Conservation (phyloP, 2,797 vertebrate genomes). For the Spatula clypeata region DNA sequence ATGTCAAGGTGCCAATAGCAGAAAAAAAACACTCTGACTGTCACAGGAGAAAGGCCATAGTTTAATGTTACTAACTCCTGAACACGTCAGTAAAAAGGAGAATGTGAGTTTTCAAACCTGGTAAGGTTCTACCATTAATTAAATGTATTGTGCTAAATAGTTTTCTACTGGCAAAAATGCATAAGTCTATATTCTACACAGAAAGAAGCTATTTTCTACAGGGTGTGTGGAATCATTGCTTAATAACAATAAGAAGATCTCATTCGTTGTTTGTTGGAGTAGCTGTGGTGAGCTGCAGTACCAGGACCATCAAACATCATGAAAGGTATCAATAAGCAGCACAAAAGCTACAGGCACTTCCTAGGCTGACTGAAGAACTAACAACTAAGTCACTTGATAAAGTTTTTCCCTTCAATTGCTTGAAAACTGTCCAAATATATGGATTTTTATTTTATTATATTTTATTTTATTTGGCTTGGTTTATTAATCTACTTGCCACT, state of each 20-base stretch:
- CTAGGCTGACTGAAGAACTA: background rate
- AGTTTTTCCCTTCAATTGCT: background rate
- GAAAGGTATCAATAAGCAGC: background rate
- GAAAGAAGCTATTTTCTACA: conserved; percentile 4
- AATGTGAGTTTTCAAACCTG: background rate
- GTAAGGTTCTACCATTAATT: background rate
- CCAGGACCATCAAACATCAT: background rate
- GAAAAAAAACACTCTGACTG: background rate
- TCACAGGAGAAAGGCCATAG: background rate
- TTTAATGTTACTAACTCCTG: background rate
- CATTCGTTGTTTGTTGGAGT: background rate
- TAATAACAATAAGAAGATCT: background rate
- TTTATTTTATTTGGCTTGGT: background rate
- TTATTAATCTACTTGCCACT: background rate
- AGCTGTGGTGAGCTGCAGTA: background rate
- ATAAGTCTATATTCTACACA: background rate
- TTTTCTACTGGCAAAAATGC: background rate
- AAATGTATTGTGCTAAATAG: background rate
- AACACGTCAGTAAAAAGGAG: background rate
- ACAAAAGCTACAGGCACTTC: background rate
- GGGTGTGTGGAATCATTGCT: conserved; percentile 1
- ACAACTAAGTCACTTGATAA: background rate
- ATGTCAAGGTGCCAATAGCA: background rate
- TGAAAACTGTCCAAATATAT: background rate
- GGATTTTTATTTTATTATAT: background rate